phyloP scores from a whole-genome alignment of 2,797 vertebrate species.

The Parauchenoglanis punctatus region DNA sequence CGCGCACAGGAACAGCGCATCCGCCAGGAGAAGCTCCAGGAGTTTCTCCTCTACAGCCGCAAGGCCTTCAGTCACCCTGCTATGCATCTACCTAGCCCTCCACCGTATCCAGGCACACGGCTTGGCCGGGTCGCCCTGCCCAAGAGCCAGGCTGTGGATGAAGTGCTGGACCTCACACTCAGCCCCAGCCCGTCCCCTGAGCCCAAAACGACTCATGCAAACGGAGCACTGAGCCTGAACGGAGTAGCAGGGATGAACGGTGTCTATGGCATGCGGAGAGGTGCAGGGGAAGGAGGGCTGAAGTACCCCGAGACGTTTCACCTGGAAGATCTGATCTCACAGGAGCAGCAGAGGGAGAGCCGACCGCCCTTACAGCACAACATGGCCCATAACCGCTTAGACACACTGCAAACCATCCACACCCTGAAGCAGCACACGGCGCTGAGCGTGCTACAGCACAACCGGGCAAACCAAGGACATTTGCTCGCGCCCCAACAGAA shows the following conservation, averaged over 20 bases:
- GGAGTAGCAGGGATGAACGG: background rate
- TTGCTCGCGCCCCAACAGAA: constrained; percentile 4
- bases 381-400: background rate
- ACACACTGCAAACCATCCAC: constrained; percentile 38
- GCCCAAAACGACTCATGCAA: constrained; percentile 54
- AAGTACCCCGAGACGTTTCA: constrained; percentile 65
- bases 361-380: constrained; percentile 23
- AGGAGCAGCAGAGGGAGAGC: constrained; percentile 51
- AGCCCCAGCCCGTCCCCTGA: constrained; percentile 78
- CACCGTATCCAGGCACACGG: constrained; percentile 12
- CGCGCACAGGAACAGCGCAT: constrained; percentile 65
- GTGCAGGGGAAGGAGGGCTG: constrained; percentile 7
- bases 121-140: background rate
- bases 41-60: constrained; percentile 60
- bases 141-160: constrained; percentile 63
- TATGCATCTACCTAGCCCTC: constrained; percentile 42
- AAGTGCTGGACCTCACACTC: constrained; percentile 87
- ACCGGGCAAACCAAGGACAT: constrained; percentile 3
- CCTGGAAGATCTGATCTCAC: constrained; percentile 73
- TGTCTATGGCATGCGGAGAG: constrained; percentile 5
- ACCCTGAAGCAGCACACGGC: constrained; percentile 49
- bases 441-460: constrained; percentile 44
- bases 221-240: constrained; percentile 32
- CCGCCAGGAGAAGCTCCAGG: constrained; percentile 63
- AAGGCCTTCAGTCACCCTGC: constrained; percentile 47